Conservation (phyloP, 2,888 invertebrate genomes). For the Catocala sponsa region DNA sequence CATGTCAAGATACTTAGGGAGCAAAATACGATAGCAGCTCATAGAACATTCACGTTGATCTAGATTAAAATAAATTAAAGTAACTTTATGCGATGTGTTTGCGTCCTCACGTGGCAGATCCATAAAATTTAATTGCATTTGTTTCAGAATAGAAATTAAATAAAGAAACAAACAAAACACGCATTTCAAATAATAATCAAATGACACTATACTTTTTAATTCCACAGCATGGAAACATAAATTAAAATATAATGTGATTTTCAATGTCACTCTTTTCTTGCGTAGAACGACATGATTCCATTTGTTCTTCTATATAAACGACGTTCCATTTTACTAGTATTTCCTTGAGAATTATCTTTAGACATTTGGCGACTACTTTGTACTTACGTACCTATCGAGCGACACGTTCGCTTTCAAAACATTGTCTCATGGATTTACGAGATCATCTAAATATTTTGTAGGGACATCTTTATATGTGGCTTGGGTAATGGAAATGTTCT, state of each 20-base stretch:
- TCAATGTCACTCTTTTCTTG: conserved; percentile 31
- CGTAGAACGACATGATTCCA: conserved; percentile 59
- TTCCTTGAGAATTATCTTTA: conserved; percentile 64
- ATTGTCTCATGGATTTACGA: conserved; percentile 58
- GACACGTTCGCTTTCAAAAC: conserved; percentile 47
- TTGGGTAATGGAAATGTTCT: conserved; percentile 19
- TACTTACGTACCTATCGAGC: conserved; percentile 34
- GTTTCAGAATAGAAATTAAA: background rate
- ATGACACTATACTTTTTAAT: conserved; percentile 28
- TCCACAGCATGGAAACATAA: conserved; percentile 27
- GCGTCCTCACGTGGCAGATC: no score
- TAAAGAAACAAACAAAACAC: conserved; percentile 18
- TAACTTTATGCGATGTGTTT: no score
- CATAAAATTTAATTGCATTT: background rate
- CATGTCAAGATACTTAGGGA: no score
- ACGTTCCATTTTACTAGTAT: conserved; percentile 49
- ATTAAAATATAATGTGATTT: conserved; percentile 38
- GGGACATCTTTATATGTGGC: conserved; percentile 32
- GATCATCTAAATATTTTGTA: conserved; percentile 49
- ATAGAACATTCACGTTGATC: no score
- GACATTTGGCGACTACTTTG: conserved; percentile 56
- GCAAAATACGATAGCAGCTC: no score
- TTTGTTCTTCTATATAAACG: conserved; percentile 65
- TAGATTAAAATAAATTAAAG: no score
- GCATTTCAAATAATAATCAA: conserved; percentile 30